These are phyloP conservation scores for Irena cyanogastra DNA, from an alignment of 2,113 vertebrate genomes.

Conservation along the genomic window DNA sequence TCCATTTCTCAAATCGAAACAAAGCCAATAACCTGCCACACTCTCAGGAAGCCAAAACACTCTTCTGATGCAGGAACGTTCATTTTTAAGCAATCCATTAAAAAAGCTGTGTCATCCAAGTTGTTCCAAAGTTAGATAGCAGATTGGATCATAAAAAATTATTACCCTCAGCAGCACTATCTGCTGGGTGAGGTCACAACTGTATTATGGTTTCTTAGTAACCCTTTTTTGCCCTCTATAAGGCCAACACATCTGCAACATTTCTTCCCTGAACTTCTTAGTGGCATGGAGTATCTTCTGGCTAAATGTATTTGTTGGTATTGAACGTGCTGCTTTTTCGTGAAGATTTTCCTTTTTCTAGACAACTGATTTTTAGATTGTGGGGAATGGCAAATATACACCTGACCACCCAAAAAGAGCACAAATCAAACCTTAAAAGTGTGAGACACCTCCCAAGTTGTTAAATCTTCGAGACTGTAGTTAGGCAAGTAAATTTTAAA, in stretches of 20 bases:
- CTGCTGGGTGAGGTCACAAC: neutral
- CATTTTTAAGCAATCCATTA: neutral
- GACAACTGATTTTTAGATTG: neutral
- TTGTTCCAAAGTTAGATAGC: neutral
- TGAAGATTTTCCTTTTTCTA: neutral
- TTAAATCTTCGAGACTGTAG: neutral
- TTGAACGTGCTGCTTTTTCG: neutral
- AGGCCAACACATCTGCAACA: neutral
- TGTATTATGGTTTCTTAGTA: neutral
- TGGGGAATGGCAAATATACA: neutral
- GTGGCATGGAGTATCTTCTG: neutral
- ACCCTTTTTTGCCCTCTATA: neutral
- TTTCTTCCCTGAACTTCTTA: neutral
- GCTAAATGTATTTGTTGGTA: neutral
- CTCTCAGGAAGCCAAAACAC: neutral
- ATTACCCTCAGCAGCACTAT: neutral
- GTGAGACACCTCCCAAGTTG: neutral
- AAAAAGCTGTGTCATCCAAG: neutral
- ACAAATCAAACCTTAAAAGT: neutral
- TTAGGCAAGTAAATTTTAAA: neutral
- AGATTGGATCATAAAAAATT: conserved; percentile 17
- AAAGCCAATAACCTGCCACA: neutral
- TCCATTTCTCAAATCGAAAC: neutral
- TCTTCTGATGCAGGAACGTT: neutral
- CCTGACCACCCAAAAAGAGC: neutral